These are phyloP conservation scores for Zeugodacus cucurbitae DNA, from an alignment of 1,140 invertebrate species.

Conservation along the genomic window DNA sequence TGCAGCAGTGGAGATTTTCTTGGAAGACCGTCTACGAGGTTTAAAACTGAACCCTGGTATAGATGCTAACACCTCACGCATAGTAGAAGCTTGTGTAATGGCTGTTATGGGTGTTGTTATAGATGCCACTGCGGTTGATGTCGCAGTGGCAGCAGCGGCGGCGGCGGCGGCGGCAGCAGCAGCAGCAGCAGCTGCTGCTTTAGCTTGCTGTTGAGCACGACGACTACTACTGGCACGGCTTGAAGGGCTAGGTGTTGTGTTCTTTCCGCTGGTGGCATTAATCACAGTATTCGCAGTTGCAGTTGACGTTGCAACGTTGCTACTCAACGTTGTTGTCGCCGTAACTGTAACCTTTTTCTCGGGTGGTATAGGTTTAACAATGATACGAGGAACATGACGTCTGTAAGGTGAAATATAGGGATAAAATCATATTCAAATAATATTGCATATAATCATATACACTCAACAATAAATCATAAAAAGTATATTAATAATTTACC, in stretches of 20 bases:
- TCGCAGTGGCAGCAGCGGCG: slow-evolving; percentile 45
- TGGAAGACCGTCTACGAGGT: slow-evolving; percentile 79
- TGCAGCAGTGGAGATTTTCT: slow-evolving; percentile 88
- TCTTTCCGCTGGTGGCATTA: slow-evolving; percentile 34
- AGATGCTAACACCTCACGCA: slow-evolving; percentile 87
- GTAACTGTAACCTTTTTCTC: slow-evolving; percentile 54
- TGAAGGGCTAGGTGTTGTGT: slow-evolving; percentile 44
- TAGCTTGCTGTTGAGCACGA: slow-evolving; percentile 60
- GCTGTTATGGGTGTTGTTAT: slow-evolving; percentile 47
- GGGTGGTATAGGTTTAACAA: slow-evolving; percentile 63
- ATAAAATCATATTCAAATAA: neutral
- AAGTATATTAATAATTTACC: slow-evolving; percentile 45
- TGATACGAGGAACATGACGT: slow-evolving; percentile 64
- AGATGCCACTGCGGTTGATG: slow-evolving; percentile 40
- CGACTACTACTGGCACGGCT: slow-evolving; percentile 56
- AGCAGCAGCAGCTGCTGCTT: slow-evolving; percentile 49
- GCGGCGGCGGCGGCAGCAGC: slow-evolving; percentile 44
- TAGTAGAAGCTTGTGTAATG: slow-evolving; percentile 72
- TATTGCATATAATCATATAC: too few relatives aligned
- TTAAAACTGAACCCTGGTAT: slow-evolving; percentile 91
- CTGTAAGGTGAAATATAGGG: slow-evolving; percentile 43
- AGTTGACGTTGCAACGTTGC: slow-evolving; percentile 43
- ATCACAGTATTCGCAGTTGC: slow-evolving; percentile 39
- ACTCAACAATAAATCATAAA: neutral
- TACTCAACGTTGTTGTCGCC: slow-evolving; percentile 1